Evolutionary conservation across 2,797 vertebrate species (phyloP), one percentile per base, ranked within the genome.

Genomic region (Brachymystax lenok): DNA sequence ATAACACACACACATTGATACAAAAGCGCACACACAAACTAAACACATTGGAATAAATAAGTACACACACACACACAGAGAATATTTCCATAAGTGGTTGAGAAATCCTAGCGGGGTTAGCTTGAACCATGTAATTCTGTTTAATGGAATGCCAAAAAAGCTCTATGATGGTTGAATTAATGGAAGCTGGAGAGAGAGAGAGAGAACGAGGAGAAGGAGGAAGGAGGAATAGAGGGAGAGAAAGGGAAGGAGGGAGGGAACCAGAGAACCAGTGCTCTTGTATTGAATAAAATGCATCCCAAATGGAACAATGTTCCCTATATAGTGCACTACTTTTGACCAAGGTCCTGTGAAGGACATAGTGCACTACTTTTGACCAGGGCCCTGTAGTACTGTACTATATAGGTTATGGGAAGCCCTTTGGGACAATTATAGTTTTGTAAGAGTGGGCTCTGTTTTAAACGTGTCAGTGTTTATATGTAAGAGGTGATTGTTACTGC

Each of bases 81-180:
- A 64, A 4, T 24, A 80, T 64, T 69, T 33, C 59, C 56, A 73
- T 69, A 67, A 77, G 64, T 69, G 46, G 17, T 21, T 66, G 21
- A 64, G 56, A 72, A 35, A 75, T 71, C 40, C 56, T 73, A 40
- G 5, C 21, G n/a, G 46, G 71, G 50, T 74, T 64, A 78, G 75
- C 64, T 74, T 69, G 52, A 72, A 73, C 81, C 66, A 59, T 74
- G 33, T 74, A 74, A 74, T 69, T 46, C 64, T 35, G 56, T 78
- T 80, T 80, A 83, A 80, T 80, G 71, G 80, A 80, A 87, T 79
- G 79, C 78, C 73, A 81, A 77, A 69, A 80, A 73, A 70, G 74
- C 68, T 67, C 80, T 79, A 76, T 74, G 68, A 76, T 79, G 74
- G 63, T 73, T 74, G 69, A 66, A 76, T 79, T 81, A 72, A 61